Base-by-base conservation (phyloP, 2,113 vertebrate species). In the Oreotragus oreotragus region DNA sequence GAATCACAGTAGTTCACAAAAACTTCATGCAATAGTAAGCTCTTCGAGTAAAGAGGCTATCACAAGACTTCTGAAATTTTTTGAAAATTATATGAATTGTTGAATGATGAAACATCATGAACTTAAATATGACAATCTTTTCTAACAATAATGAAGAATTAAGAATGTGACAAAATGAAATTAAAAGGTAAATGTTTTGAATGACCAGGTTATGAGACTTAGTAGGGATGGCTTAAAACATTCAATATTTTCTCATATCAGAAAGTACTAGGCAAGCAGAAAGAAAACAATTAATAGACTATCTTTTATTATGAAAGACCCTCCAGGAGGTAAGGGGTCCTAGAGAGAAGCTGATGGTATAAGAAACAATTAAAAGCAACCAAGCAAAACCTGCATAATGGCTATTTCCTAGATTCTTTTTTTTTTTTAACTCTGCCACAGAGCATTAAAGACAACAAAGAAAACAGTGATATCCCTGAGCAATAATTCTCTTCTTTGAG, bases 311-410 rank as follows among this genome's bases (percentile, higher is more conserved):
- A 93, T 86, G 64, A 95, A 96, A 94, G 43, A 28, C 47, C 53
- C 84, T 91, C 36, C 28, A 91, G 96, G 85, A 94, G 55, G 86
- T 62, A 60, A 88, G 47, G 36, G 27, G 76, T 97, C 96, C 88
- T 88, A 53, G 55, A 66, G 96, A 96, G 86, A 13, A 84, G 28
- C 33, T 60, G 49, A 90, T 84, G 33, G 79, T 66, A 30, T 47
- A 85, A 95, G 62, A 96, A 95, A 87, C 85, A 94, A 97, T 97
- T 96, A 97, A 94, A 95, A 97, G 96, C 88, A 64, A 86, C 36
- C 70, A 95, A 96, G 88, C 81, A 96, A 83, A 93, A 94, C 90
- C 30, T 83, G 51, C 86, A 33, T n/a, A 49, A 66, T 57, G 51
- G 64, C 88, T 95, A 84, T 90, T 96, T 96, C 49, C 94, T 88